These are phyloP conservation scores for Echinometra lucunter DNA, from an alignment of 53 echinoderm and acorn worm species.

Conservation along the genomic window DNA sequence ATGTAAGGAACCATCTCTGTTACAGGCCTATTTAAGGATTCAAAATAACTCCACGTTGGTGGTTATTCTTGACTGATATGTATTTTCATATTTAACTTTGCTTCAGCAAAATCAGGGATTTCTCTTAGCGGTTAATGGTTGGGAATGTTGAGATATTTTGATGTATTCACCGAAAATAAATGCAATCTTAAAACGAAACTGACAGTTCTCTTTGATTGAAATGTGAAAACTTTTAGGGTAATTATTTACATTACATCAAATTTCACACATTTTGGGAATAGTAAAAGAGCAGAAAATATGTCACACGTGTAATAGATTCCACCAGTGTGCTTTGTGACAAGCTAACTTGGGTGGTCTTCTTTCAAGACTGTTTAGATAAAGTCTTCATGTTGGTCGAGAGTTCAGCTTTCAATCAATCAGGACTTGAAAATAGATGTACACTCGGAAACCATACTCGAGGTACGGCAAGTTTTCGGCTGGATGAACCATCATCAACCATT, in stretches of 20 bases:
- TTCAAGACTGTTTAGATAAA: slow-evolving; percentile 56
- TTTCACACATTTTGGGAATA: background rate
- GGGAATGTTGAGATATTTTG: too few species aligned
- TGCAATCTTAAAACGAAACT: too few species aligned
- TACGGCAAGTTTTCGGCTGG: background rate
- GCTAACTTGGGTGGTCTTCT: slow-evolving; percentile 16
- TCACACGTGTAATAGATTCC: slow-evolving; percentile 19
- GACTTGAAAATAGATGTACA: background rate
- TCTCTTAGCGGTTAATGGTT: too few species aligned
- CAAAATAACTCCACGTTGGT: background rate
- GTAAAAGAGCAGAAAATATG: slow-evolving; percentile 4
- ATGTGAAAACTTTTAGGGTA: background rate
- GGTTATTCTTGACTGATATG: too few species aligned
- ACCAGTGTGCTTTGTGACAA: background rate
- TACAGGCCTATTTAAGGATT: background rate
- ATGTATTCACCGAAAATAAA: too few species aligned
- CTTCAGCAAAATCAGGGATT: too few species aligned
- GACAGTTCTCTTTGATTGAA: background rate
- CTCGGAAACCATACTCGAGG: background rate
- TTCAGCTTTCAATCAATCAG: slow-evolving; percentile 46
- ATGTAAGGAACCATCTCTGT: background rate
- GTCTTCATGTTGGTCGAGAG: slow-evolving; percentile 26
- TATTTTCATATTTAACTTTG: background rate
- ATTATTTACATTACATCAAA: background rate
- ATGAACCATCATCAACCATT: background rate